Base-by-base conservation (phyloP, 2,888 invertebrate species). In the Pseudococcus viburni region DNA sequence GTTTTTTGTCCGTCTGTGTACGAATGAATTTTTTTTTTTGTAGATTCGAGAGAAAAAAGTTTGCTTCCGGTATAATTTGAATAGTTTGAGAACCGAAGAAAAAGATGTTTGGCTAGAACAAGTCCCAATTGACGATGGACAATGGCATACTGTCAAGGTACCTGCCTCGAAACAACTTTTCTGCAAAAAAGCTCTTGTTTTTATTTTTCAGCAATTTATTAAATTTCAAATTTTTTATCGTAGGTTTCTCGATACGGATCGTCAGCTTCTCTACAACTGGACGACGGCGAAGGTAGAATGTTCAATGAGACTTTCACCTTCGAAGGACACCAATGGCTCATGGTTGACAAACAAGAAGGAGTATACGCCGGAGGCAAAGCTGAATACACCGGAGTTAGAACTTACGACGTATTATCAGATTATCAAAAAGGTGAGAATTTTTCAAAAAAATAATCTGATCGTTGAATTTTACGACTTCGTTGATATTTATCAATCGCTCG, bases 361-460 rank as follows among this genome's bases (percentile, higher is more conserved):
- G 97, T 98, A 33, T 98, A 97, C 91, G 97, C 98, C 0, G 98
- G 98, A 88, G 98, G 98, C 19, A 98, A 98, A 92, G 98, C 98
- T 2, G 97, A 98, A 91, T 98, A 98, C 91, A 97, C 97, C 1
- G 98, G 98, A 39, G 97, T 98, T 4, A 93, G 97, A 89, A 97
- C 97, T 0, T 98, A 97, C 91, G 97, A 98, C 92, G 98, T 98
- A 7, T 97, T 97, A 91, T 96, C 97, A 0, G 98, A 98, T 92
- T 98, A 97, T 92, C 97, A 97, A 91, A 97, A 98, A 93, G 97
- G 97, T 93, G 26, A 42, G 42, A 42, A 42, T 42, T 42, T 42
- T 42, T 42, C 42, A 42, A 77, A 26, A n/a, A 26, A 8, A 42
- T 39, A n/a, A 33, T 22, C 42, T n/a, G 3, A 33, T 15, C 11